Evolutionary conservation across 2,888 invertebrate species (phyloP), one percentile per base, ranked within the genome.

Genomic region (Tinea semifulvella): DNA sequence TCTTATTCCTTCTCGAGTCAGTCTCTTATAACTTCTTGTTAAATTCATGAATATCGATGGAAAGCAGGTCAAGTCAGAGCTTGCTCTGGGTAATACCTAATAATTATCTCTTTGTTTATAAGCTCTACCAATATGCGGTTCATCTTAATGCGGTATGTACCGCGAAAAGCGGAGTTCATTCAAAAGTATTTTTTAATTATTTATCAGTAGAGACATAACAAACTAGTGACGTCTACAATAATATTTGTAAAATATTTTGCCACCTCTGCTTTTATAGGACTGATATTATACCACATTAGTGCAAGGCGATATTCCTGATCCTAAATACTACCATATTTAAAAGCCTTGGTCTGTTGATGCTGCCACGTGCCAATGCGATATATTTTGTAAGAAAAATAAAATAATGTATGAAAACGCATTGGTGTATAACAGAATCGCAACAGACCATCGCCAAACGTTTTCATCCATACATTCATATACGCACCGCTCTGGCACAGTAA

Each of bases 51-150:
- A 35, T 11, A 35, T 3, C 16, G n/a, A 36, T 36, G 16, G 18
- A 18, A 36, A 36, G 31, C 31, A 31, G 31, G 13, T 31, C 31
- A 13, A 7, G 7, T 2, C 6, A 31, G 31, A 31, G 31, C 31
- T 4, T 31, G 31, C 31, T 31, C 31, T 11, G 31, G 13, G 31
- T 31, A 18, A 36, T 36, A 36, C 36, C 22, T 40, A 40, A 40
- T 13, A 40, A 22, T 40, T 4, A 22, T 40, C 20, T 40, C 40
- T 40, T 40, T 20, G 20, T 40, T 40, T 22, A 40, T 22, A 40
- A 40, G 40, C 40, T 40, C 20, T 40, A 40, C 40, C 40, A 40
- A 40, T 40, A 40, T 11, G 40, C 40, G 40, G 40, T 40, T 40
- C 40, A 40, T 40, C 40, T 40, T 14, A 40, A 40, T 22, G 40